A percentile compares a stretch with the other conserved stretches of the same genome.
Conservation (phyloP, 23 tunicate species). For the Halocynthia roretzi region DNA sequence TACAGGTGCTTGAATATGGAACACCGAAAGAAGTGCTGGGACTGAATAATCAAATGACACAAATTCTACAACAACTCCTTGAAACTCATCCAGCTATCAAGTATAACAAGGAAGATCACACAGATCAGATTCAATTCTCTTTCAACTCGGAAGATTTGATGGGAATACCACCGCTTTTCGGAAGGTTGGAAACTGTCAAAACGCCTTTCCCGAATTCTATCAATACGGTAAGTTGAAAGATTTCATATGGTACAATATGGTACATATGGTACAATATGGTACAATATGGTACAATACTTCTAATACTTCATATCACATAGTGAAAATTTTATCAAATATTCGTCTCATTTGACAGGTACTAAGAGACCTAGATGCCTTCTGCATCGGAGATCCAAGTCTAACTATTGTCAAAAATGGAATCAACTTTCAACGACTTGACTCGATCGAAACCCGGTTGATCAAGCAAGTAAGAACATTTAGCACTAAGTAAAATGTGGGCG, state of each 20-base stretch:
- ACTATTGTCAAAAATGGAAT: conserved; percentile 8
- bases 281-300: neutral
- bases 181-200: conserved; percentile 33
- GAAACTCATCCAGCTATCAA: conserved; percentile 84
- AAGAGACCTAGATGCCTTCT: conserved; percentile 65
- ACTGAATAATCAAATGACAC: conserved; percentile 89
- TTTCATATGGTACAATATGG: neutral
- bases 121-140: conserved; percentile 38
- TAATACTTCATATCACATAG: neutral
- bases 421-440: conserved; percentile 36
- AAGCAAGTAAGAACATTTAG: conserved; percentile 33
- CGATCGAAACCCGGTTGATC: conserved; percentile 57
- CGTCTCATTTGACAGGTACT: conserved; percentile 40
- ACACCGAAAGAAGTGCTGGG: conserved; percentile 95
- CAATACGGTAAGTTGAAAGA: conserved; percentile 37
- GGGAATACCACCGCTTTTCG: conserved; percentile 54
- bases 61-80: conserved; percentile 75
- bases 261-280: neutral
- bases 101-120: conserved; percentile 67
- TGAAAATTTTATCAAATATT: neutral
- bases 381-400: conserved; percentile 27
- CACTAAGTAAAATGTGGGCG: neutral
- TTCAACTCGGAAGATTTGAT: conserved; percentile 65
- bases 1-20: conserved; percentile 90
- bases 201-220: conserved; percentile 42